Evolutionary conservation across 2,113 vertebrate genomes (phyloP).

Genomic region (Cynocephalus volans): DNA sequence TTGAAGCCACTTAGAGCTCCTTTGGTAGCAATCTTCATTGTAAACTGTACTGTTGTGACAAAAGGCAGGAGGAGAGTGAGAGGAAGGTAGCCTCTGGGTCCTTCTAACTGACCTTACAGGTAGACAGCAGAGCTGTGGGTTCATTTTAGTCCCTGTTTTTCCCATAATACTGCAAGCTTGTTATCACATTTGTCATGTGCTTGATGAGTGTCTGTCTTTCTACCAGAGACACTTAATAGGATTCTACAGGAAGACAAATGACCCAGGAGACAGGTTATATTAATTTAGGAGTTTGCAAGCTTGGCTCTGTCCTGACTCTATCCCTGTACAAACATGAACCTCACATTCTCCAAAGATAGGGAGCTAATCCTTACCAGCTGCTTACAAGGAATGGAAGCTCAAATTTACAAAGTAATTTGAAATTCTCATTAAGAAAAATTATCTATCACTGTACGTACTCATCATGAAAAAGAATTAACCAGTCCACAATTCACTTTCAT

Average conservation of each 20-base stretch:
- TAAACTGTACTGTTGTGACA: not conserved
- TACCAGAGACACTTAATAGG: not conserved
- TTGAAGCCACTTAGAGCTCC: not conserved
- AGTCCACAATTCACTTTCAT: constrained; percentile 39
- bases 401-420: constrained; percentile 54
- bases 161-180: not conserved
- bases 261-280: not conserved
- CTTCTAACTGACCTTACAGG: not conserved
- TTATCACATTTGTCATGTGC: constrained; percentile 28
- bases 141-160: constrained; percentile 6
- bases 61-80: not conserved
- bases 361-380: constrained; percentile 53
- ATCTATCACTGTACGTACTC: constrained; percentile 36
- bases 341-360: constrained; percentile 47
- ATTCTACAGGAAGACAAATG: constrained; percentile 47
- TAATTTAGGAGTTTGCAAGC: constrained; percentile 31
- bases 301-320: not conserved
- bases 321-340: not conserved
- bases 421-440: constrained; percentile 39
- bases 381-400: not conserved
- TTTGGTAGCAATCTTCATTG: not conserved
- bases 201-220: constrained; percentile 19
- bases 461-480: constrained; percentile 67
- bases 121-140: not conserved
- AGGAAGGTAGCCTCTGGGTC: not conserved